A percentile compares a stretch with the other conserved stretches of the same genome.
phyloP scores from a whole-genome alignment of 1,140 invertebrate genomes.

The Achroia grisella region DNA sequence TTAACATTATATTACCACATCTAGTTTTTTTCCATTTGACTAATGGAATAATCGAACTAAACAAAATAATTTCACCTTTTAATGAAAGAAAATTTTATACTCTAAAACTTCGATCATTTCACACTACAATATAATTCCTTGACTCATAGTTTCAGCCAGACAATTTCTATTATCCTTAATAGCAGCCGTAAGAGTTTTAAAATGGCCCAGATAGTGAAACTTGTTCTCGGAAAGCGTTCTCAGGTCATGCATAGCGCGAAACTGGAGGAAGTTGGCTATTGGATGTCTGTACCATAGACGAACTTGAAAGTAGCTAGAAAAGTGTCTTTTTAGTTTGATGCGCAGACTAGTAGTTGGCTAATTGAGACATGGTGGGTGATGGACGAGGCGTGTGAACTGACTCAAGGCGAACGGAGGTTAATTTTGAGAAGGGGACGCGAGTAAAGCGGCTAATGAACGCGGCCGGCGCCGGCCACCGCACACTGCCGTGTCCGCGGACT shows the following conservation, averaged over 20 bases:
- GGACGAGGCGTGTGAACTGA: neutral
- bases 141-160: conserved; percentile 55
- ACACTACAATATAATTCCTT: conserved; percentile 51
- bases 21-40: no score
- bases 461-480: conserved; percentile 19
- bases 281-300: conserved; percentile 56
- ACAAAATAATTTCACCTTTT: no score
- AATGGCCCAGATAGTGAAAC: conserved; percentile 63
- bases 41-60: no score
- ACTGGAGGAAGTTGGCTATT: conserved; percentile 53
- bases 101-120: conserved; percentile 58
- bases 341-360: neutral
- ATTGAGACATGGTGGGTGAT: conserved; percentile 3
- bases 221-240: conserved; percentile 56
- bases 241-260: conserved; percentile 41
- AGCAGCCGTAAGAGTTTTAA: conserved; percentile 66
- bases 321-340: neutral
- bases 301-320: conserved; percentile 45
- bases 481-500: conserved; percentile 54
- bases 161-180: conserved; percentile 70
- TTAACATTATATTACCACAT: no score
- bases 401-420: conserved; percentile 18
- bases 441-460: conserved; percentile 61
- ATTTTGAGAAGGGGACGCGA: conserved; percentile 34
- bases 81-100: neutral